phyloP scores from a whole-genome alignment of 53 echinoderm and acorn worm species.

The Patiria pectinifera region DNA sequence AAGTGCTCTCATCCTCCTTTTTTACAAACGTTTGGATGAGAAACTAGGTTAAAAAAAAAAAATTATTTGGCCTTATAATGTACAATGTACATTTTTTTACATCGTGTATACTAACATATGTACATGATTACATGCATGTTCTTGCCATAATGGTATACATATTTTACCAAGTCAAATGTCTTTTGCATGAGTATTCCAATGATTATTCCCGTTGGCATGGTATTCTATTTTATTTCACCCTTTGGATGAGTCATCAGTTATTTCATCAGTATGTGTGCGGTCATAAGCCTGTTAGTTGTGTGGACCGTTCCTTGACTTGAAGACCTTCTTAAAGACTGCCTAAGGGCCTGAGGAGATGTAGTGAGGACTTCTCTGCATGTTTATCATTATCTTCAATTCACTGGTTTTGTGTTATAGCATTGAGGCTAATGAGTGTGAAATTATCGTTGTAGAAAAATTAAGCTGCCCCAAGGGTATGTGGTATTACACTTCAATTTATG shows the following conservation, averaged over 20 bases:
- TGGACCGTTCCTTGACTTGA: constrained; percentile 16
- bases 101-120: no score
- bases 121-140: not conserved
- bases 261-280: not conserved
- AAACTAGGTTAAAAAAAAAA: no score
- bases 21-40: no score
- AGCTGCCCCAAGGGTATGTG: not conserved
- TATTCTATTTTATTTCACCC: constrained; percentile 15
- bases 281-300: constrained; percentile 14
- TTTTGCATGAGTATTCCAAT: not conserved
- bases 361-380: not conserved
- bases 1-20: no score
- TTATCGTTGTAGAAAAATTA: not conserved
- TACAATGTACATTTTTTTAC: no score
- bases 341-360: not conserved
- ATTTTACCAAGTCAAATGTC: not conserved
- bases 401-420: not conserved
- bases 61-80: no score
- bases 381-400: not conserved
- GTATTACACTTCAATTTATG: not conserved
- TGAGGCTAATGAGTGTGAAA: not conserved
- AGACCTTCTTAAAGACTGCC: not conserved
- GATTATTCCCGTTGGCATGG: constrained; percentile 61
- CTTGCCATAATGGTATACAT: not conserved
- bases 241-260: constrained; percentile 49